These are phyloP conservation scores for Dryomyza anilis DNA, from an alignment of 2,888 invertebrate genomes.

Conservation along the genomic window DNA sequence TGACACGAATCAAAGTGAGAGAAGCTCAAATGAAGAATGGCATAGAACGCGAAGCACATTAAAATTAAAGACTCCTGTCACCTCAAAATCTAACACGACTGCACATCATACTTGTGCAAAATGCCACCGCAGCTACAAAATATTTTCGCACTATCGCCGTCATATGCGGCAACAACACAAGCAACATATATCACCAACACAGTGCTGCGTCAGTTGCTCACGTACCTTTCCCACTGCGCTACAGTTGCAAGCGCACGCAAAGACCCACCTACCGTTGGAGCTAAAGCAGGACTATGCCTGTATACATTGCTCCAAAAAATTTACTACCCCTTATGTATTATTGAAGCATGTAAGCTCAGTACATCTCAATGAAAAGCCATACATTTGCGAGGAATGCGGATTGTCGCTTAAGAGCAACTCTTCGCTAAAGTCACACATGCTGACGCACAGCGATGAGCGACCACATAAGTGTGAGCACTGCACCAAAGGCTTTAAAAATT, in stretches of 20 bases:
- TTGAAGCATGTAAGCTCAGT: constrained; percentile 47
- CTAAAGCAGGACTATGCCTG: constrained; percentile 40
- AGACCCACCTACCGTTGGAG: constrained; percentile 38
- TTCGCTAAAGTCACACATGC: constrained; percentile 61
- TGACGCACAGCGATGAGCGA: constrained; percentile 61
- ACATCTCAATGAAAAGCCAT: constrained; percentile 57
- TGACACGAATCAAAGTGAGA: neutral
- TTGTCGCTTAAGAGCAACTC: constrained; percentile 60
- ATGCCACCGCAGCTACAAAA: neutral
- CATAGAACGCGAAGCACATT: neutral
- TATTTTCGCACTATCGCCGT: neutral
- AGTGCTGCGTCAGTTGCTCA: constrained; percentile 25
- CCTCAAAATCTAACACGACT: neutral
- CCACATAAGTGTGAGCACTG: constrained; percentile 48
- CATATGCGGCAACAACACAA: neutral
- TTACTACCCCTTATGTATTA: constrained; percentile 39
- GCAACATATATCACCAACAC: neutral
- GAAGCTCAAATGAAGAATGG: neutral
- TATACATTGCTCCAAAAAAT: constrained; percentile 49
- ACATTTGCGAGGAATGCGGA: constrained; percentile 63
- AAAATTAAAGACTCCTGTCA: neutral
- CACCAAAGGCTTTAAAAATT: constrained; percentile 55
- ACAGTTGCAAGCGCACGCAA: constrained; percentile 20
- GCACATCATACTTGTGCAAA: neutral
- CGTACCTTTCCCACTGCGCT: constrained; percentile 16